Evolutionary conservation across 2,888 invertebrate genomes (phyloP), one percentile per base, ranked within the genome.

Genomic region (Ptychoptera contaminata): DNA sequence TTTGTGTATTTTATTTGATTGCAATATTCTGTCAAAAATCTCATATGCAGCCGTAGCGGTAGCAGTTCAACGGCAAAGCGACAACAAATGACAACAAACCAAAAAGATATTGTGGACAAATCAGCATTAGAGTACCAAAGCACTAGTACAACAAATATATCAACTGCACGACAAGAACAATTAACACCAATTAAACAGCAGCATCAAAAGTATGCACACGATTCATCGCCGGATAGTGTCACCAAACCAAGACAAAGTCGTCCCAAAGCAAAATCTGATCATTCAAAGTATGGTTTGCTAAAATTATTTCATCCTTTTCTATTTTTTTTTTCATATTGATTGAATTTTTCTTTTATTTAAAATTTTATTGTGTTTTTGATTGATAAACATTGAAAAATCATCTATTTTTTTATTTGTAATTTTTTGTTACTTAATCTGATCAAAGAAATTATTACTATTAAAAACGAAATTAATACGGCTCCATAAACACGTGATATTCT

Each of bases 271-370:
- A 48, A 46, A 44, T 38, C 40, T 35, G 46, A 48, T 36, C 45
- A 46, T 36, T 16, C 41, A 42, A 48, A 48, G 48, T 48, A 48
- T 46, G 45, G 37, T 42, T 36, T 37, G 30, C 30, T n/a, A 40
- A 12, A 30, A n/a, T 6, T n/a, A 12, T 16, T 10, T 40, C 23
- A 4, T 34, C 5, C 23, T 16, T 23, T 7, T 23, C 7, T 23
- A 23, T 23, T 23, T 5, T 23, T 38, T 38, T n/a, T 16, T 38
- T 38, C n/a, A n/a, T 10, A 16, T 38, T 16, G 29, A 39, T 39
- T 29, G 11, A 8, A 23, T 23, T 23, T 38, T 37, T 16, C 14
- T 37, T 10, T 37, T 36, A 15, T 16, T 16, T 10, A 36, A 16
- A 10, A 36, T 16, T 37, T 37, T 37, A 37, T 11, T 37, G 16